Evolutionary conservation across 2,888 invertebrate species (phyloP).

Genomic region (Apotomis turbidana): DNA sequence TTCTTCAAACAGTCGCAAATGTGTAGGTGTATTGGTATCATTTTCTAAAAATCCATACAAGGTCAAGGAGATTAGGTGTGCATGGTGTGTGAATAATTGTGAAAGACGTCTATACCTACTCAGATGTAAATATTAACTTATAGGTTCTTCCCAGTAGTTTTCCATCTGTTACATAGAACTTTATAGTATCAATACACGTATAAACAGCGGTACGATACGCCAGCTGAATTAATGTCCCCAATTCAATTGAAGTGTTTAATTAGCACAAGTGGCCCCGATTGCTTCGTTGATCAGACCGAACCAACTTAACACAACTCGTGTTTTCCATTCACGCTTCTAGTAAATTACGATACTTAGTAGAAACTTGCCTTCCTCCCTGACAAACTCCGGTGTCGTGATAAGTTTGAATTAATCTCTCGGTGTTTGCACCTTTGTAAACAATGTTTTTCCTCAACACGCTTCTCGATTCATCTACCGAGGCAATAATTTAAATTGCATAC

Average conservation of each 20-base stretch:
- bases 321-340: constrained; percentile 30
- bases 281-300: constrained; percentile 76
- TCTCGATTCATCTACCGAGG: background rate
- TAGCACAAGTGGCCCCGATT: constrained; percentile 84
- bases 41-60: too few relatives aligned
- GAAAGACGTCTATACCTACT: constrained; percentile 10
- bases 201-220: constrained; percentile 69
- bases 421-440: constrained; percentile 9
- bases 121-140: constrained; percentile 50
- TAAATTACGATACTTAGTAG: constrained; percentile 28
- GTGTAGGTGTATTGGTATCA: too few relatives aligned
- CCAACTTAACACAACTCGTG: constrained; percentile 41
- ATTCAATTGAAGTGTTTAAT: constrained; percentile 84
- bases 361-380: constrained; percentile 24
- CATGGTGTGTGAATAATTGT: background rate
- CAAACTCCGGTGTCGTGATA: constrained; percentile 20
- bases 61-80: too few relatives aligned
- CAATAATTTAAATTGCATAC: background rate
- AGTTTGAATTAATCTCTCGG: constrained; percentile 26
- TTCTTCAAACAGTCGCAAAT: background rate
- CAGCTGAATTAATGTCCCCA: constrained; percentile 81
- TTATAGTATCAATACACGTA: constrained; percentile 52
- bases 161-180: constrained; percentile 28
- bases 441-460: constrained; percentile 23
- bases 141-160: constrained; percentile 24